These are phyloP conservation scores for Aplocera efformata DNA, from an alignment of 2,888 invertebrate genomes.

Conservation along the genomic window DNA sequence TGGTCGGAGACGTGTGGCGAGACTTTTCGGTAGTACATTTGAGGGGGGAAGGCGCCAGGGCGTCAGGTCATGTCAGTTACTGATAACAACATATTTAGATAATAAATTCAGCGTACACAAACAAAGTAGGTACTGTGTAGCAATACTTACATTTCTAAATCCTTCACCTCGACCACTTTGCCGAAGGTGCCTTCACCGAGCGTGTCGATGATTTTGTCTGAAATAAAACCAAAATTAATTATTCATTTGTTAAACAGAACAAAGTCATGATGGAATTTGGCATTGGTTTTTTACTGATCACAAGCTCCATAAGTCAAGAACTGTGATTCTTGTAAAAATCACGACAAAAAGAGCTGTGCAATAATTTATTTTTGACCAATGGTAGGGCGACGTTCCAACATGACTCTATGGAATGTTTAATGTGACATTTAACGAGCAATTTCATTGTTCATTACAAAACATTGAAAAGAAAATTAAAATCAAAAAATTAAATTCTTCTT, in stretches of 20 bases:
- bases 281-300: constrained; percentile 35
- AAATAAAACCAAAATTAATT: constrained; percentile 82
- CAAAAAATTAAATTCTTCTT: constrained; percentile 45
- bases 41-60: constrained; percentile 2
- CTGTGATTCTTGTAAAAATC: constrained; percentile 22
- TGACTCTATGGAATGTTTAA: constrained; percentile 41
- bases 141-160: constrained; percentile 92
- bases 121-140: constrained; percentile 2
- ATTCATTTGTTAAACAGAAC: constrained; percentile 46
- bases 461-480: constrained; percentile 33
- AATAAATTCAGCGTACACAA: not conserved
- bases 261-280: constrained; percentile 62
- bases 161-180: constrained; percentile 99
- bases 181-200: constrained; percentile 99
- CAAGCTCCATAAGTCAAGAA: constrained; percentile 10
- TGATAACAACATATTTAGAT: not conserved
- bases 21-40: not conserved
- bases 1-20: too few species aligned
- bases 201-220: constrained; percentile 99
- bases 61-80: not conserved
- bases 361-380: constrained; percentile 31
- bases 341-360: constrained; percentile 22
- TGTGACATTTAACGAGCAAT: constrained; percentile 25
- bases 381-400: constrained; percentile 45
- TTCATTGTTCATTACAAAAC: constrained; percentile 23